Evolutionary conservation across 2,888 invertebrate genomes (phyloP).

Genomic region (Altica lythri): DNA sequence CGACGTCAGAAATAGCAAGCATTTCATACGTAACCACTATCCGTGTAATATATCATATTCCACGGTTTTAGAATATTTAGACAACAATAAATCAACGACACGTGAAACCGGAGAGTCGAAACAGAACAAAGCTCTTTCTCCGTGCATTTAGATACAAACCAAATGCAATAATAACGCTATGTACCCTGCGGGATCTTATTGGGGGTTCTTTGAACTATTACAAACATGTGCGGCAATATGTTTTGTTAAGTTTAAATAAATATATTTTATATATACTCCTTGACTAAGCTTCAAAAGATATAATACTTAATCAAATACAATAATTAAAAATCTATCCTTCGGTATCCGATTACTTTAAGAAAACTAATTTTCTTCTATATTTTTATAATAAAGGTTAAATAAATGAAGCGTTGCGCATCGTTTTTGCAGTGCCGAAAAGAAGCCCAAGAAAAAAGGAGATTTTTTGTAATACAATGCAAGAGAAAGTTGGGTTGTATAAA

Average conservation of each 20-base stretch:
- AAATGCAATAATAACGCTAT: slow-evolving; percentile 14
- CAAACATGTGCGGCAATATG: background rate
- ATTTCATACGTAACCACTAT: slow-evolving; percentile 16
- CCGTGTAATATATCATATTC: slow-evolving; percentile 13
- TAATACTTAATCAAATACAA: slow-evolving; percentile 9
- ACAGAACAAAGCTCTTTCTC: slow-evolving; percentile 13
- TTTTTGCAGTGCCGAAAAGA: too few species aligned
- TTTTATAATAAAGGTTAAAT: too few species aligned
- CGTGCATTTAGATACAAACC: slow-evolving; percentile 8
- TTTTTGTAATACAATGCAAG: too few species aligned
- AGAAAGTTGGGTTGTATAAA: too few species aligned
- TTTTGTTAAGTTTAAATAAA: slow-evolving; percentile 5
- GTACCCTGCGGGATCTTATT: background rate
- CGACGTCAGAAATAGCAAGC: slow-evolving; percentile 16
- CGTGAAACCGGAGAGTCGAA: slow-evolving; percentile 9
- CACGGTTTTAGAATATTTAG: slow-evolving; percentile 15
- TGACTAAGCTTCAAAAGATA: background rate
- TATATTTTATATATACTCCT: background rate
- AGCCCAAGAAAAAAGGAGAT: too few species aligned
- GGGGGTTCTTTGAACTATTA: slow-evolving; percentile 7
- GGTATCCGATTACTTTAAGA: too few species aligned
- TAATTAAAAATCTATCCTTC: background rate
- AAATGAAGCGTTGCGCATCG: too few species aligned
- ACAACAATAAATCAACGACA: slow-evolving; percentile 17
- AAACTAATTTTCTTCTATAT: too few species aligned